phyloP scores from a whole-genome alignment of 2,888 invertebrate genomes.

The Smittia sp. region DNA sequence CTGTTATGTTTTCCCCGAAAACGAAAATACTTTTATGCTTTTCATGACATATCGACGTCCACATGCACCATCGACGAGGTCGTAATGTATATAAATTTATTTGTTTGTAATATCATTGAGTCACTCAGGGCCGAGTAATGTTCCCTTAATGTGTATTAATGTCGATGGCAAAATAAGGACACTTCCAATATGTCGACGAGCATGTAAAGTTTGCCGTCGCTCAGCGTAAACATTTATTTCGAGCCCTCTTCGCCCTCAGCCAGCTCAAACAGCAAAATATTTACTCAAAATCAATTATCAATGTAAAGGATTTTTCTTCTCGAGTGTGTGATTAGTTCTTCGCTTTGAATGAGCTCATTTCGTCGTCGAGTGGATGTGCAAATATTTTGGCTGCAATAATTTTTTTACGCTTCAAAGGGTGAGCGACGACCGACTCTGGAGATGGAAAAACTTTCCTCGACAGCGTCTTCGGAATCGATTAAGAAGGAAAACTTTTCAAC shows the following conservation, averaged over 20 bases:
- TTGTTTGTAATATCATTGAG: slow-evolving; percentile 24
- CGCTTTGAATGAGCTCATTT: neutral
- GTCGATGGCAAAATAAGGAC: slow-evolving; percentile 32
- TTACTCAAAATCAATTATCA: slow-evolving; percentile 41
- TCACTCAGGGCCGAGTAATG: slow-evolving; percentile 16
- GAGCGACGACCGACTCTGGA: too few relatives aligned
- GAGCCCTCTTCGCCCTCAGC: neutral
- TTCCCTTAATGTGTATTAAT: slow-evolving; percentile 40
- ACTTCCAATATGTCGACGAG: slow-evolving; percentile 19
- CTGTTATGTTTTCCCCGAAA: slow-evolving; percentile 14
- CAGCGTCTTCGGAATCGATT: neutral
- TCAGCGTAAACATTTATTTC: neutral
- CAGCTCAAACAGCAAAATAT: slow-evolving; percentile 32
- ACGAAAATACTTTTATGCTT: neutral
- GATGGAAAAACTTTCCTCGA: neutral
- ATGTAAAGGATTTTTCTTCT: slow-evolving; percentile 16
- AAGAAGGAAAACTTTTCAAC: neutral
- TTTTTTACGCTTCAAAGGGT: neutral
- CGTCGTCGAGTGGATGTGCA: slow-evolving; percentile 17
- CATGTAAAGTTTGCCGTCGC: slow-evolving; percentile 18
- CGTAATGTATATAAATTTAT: neutral
- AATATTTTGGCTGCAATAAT: slow-evolving; percentile 23
- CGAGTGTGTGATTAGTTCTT: slow-evolving; percentile 30
- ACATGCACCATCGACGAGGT: neutral
- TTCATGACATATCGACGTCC: slow-evolving; percentile 15